These are phyloP conservation scores for Onthophagus taurus DNA, from an alignment of 1,140 invertebrate genomes.

Conservation along the genomic window DNA sequence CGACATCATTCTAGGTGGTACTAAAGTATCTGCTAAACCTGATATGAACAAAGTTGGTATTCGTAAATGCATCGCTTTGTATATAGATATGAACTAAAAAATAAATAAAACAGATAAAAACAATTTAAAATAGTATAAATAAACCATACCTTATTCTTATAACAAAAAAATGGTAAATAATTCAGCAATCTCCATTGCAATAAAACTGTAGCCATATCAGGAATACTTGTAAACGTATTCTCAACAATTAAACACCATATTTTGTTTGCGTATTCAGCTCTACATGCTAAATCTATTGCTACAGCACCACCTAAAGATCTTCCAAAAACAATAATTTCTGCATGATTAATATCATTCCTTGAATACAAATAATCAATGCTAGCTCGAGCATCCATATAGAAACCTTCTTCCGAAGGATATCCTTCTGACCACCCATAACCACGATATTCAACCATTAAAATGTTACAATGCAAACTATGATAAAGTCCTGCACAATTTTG, in stretches of 20 bases:
- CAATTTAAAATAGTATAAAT: conserved; percentile 1
- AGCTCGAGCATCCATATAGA: conserved; percentile 80
- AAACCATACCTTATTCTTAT: conserved; percentile 69
- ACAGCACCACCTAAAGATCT: conserved; percentile 58
- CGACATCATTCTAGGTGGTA: conserved; percentile 79
- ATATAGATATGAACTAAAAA: conserved; percentile 60
- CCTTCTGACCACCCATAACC: conserved; percentile 92
- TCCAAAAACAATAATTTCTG: conserved; percentile 86
- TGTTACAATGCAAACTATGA: conserved; percentile 70
- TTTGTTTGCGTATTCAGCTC: conserved; percentile 59
- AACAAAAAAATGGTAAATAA: conserved; percentile 63
- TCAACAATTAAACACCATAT: conserved; percentile 83
- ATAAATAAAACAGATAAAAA: conserved; percentile 18
- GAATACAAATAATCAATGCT: conserved; percentile 75
- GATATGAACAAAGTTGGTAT: conserved; percentile 71
- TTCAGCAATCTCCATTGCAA: conserved; percentile 59
- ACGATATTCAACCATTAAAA: conserved; percentile 86
- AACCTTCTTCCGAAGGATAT: conserved; percentile 71
- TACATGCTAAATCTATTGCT: conserved; percentile 69
- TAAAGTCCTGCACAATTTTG: conserved; percentile 71
- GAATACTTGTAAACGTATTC: conserved; percentile 93
- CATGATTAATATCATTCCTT: conserved; percentile 71
- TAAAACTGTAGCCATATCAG: conserved; percentile 77
- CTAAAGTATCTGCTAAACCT: conserved; percentile 71
- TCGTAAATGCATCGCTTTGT: conserved; percentile 56